These are phyloP conservation scores for Noctuana brunneofusca DNA, from an alignment of 2,888 invertebrate genomes.

Conservation along the genomic window DNA sequence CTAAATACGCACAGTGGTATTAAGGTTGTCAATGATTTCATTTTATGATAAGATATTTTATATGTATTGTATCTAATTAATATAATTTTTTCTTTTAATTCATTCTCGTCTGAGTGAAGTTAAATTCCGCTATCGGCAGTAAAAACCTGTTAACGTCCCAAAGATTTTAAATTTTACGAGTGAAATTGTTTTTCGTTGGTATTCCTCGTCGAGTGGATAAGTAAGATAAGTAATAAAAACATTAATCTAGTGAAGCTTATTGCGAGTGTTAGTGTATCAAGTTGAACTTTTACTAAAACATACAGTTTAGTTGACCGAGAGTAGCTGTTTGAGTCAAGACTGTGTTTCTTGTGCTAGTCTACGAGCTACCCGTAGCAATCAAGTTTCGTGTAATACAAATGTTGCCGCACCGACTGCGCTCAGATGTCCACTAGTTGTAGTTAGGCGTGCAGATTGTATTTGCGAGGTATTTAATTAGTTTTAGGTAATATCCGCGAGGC, in stretches of 20 bases:
- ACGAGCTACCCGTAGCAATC: background rate
- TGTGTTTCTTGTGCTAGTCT: background rate
- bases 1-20: too few species aligned
- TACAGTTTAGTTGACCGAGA: background rate
- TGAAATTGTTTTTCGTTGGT: too few species aligned
- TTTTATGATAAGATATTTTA: too few species aligned
- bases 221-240: background rate
- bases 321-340: background rate
- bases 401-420: background rate
- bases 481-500: slow-evolving; percentile 7
- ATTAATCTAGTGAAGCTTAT: background rate
- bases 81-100: too few species aligned
- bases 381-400: background rate
- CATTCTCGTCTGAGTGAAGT: too few species aligned
- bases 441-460: background rate
- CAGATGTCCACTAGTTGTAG: background rate
- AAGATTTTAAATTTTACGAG: too few species aligned
- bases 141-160: too few species aligned
- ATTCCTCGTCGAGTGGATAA: too few species aligned
- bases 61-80: too few species aligned
- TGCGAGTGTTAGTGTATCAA: background rate
- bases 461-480: slow-evolving; percentile 12
- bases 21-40: too few species aligned
- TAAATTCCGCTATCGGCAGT: too few species aligned
- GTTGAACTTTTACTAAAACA: background rate